Evolutionary conservation across 2,797 vertebrate species (phyloP).

Genomic region (Poecilia wingei): DNA sequence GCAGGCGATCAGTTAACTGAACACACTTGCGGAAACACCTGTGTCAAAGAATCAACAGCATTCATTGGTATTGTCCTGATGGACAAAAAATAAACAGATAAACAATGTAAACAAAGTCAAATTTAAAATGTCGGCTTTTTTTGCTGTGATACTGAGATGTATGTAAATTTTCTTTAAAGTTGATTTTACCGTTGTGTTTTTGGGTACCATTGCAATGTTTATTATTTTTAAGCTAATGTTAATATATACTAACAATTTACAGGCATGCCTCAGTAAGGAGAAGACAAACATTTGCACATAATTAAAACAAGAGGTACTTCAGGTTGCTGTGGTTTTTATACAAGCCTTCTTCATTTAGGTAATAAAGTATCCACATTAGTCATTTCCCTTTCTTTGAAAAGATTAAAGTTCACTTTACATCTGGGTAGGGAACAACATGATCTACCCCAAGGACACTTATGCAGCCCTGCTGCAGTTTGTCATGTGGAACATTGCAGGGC

Average conservation of each 20-base stretch:
- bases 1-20: background rate
- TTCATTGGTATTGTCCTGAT: background rate
- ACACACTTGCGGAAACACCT: background rate
- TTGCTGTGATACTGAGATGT: background rate
- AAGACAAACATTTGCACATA: conserved; percentile 3
- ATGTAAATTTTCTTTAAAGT: background rate
- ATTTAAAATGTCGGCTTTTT: background rate
- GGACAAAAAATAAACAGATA: background rate
- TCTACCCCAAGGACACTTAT: conserved; percentile 31
- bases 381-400: background rate
- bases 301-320: conserved; percentile 10
- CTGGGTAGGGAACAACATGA: conserved; percentile 8
- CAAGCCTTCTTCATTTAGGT: background rate
- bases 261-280: background rate
- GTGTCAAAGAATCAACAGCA: background rate
- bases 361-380: conserved; percentile 6
- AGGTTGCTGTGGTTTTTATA: background rate
- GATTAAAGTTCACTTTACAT: conserved; percentile 17
- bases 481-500: conserved; percentile 3
- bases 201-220: background rate
- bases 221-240: background rate
- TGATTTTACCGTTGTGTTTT: background rate
- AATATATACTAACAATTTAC: background rate
- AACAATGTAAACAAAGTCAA: background rate
- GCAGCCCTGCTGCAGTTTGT: background rate